Percentiles rank a stretch among this genome's conserved stretches.
Conservation (phyloP, 2,113 vertebrate genomes). For the Setophaga petechia region DNA sequence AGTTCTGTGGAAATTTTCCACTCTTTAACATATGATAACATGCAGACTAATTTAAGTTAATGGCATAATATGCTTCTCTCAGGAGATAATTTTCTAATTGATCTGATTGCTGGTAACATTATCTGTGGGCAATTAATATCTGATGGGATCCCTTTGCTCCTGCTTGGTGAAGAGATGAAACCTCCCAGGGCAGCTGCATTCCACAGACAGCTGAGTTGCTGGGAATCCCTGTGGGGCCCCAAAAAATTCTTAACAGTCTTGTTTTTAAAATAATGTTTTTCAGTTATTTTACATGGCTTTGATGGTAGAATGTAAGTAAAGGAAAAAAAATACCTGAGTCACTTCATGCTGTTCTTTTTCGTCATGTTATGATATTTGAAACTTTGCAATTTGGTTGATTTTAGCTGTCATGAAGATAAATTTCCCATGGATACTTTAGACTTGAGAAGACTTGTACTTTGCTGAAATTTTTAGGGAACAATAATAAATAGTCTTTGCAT, state of each 20-base stretch:
- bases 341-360: constrained; percentile 21
- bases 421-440: constrained; percentile 46
- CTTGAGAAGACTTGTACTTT: constrained; percentile 21
- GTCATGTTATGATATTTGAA: neutral
- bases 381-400: neutral
- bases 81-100: neutral
- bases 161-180: neutral
- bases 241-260: constrained; percentile 8
- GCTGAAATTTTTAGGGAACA: constrained; percentile 47
- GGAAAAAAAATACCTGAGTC: neutral
- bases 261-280: constrained; percentile 33
- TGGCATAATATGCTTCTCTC: neutral
- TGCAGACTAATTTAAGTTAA: neutral
- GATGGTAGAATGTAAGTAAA: constrained; percentile 17
- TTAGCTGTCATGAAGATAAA: constrained; percentile 6
- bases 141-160: neutral
- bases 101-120: neutral
- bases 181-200: neutral
- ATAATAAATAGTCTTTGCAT: constrained; percentile 59
- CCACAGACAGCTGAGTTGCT: constrained; percentile 38
- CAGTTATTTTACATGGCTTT: neutral
- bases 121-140: neutral
- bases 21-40: neutral
- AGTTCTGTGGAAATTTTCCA: neutral
- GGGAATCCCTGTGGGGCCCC: constrained; percentile 13